Base-by-base conservation (phyloP, 92 coral and sea anemone genomes). In the Zoanthus sociatus region DNA sequence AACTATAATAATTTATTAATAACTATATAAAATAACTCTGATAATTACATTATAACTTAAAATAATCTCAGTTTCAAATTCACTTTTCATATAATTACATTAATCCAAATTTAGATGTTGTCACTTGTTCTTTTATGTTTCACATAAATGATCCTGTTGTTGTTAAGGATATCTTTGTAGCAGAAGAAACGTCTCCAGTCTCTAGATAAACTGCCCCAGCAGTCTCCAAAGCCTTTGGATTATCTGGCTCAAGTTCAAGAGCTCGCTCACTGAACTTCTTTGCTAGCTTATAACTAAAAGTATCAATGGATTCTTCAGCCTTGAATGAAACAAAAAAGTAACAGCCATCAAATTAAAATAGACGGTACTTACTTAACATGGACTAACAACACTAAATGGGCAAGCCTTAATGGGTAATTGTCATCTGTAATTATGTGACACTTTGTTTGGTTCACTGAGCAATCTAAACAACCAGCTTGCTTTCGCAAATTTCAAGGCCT, bases 191-290 rank as follows among this genome's bases (percentile, higher is more conserved):
- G 63, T 95, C 92, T 91, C 98, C 98, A 82, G 91, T 91, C 84
- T 97, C 99, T 78, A 97, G 78, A 87, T 86, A 97, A 30, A 97
- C 98, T 82, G 99, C 93, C 15, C 97, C 97, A 32, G 99, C 95
- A 42, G 92, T 90, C 89, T 95, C 95, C 74, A 97, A 75, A 5
- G 93, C 96, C 77, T 87, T 89, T 10, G 90, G 78, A 56, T 97
- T 93, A 77, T 95, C 94, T 53, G 98, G 94, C 46, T 95, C 93
- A 56, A 93, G 61, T 63, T 93, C 96, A 9, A 97, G 88, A 14
- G 98, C 99, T 76, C 94, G 93, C 71, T 92, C 92, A 81, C 97
- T 95, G 88, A 97, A 95, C 87, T 92, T 97, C 75, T 95, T 89
- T 14, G 99, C 99, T 78, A 97, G 84, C 61, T 95, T 97, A 95